phyloP scores from a whole-genome alignment of 2,113 vertebrate genomes.

The Caloenas nicobarica region DNA sequence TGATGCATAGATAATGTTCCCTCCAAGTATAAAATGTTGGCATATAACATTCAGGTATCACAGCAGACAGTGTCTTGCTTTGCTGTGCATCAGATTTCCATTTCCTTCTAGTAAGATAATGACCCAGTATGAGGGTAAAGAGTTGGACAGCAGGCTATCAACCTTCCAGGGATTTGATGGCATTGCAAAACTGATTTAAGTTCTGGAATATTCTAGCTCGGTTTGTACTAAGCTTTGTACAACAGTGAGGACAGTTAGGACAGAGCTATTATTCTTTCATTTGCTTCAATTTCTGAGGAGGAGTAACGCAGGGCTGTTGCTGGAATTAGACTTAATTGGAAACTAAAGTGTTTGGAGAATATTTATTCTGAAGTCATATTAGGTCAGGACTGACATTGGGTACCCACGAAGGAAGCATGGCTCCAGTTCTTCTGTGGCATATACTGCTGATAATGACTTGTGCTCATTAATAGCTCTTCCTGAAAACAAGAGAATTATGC shows the following conservation, averaged over 20 bases:
- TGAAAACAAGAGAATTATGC: not conserved
- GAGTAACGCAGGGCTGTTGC: not conserved
- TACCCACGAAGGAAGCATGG: not conserved
- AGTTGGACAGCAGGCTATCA: not conserved
- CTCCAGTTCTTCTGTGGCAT: not conserved
- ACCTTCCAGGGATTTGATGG: not conserved
- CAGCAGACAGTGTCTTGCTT: not conserved
- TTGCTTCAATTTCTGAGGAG: not conserved
- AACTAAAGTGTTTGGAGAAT: not conserved
- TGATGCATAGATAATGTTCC: not conserved
- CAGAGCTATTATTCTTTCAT: not conserved
- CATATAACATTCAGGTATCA: not conserved
- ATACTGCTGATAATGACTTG: not conserved
- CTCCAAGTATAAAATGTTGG: not conserved
- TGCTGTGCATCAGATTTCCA: not conserved
- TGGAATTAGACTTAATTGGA: not conserved
- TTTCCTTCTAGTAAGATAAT: not conserved
- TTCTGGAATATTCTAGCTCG: not conserved
- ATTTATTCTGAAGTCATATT: not conserved
- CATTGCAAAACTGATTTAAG: not conserved
- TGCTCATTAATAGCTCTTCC: not conserved
- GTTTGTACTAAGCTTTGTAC: not conserved
- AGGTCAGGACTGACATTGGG: not conserved
- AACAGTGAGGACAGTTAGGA: not conserved
- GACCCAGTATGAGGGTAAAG: not conserved